These are phyloP conservation scores for Danaus plexippus DNA, from an alignment of 1,140 invertebrate species.

Conservation along the genomic window DNA sequence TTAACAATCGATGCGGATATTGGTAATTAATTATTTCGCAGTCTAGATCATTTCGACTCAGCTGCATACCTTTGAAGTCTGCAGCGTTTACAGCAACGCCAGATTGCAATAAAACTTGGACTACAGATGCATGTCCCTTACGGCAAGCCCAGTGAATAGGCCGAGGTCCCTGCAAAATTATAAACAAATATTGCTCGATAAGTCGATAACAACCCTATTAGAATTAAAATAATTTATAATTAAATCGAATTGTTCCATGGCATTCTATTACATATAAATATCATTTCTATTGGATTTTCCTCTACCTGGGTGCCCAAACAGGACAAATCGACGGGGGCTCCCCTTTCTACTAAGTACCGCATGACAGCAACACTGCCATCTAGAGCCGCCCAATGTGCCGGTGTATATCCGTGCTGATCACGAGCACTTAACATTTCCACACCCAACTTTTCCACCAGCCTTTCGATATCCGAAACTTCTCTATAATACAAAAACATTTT, in stretches of 20 bases:
- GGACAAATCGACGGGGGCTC: conserved; percentile 86
- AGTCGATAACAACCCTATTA: too few relatives aligned
- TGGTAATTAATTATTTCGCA: too few relatives aligned
- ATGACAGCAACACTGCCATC: conserved; percentile 89
- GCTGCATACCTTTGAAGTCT: conserved; percentile 85
- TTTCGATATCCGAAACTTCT: conserved; percentile 82
- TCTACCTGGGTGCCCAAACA: conserved; percentile 81
- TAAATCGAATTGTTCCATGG: too few relatives aligned
- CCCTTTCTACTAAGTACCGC: conserved; percentile 86
- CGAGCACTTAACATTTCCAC: conserved; percentile 80
- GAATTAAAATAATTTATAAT: background rate
- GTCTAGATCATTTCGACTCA: background rate
- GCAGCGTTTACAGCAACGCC: conserved; percentile 91
- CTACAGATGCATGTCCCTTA: conserved; percentile 87
- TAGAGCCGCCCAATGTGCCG: conserved; percentile 91
- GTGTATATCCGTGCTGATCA: conserved; percentile 93
- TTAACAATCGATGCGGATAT: too few relatives aligned
- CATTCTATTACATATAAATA: too few relatives aligned
- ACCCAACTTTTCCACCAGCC: conserved; percentile 82
- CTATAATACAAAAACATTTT: conserved; percentile 40
- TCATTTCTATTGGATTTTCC: background rate
- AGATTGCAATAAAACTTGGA: conserved; percentile 85
- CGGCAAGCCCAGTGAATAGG: conserved; percentile 94
- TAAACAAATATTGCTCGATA: background rate
- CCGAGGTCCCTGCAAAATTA: conserved; percentile 78